Percentiles rank a stretch among this genome's conserved stretches.
These are phyloP conservation scores for Neelides folsomi DNA, from an alignment of 2,888 invertebrate species.

Conservation along the genomic window DNA sequence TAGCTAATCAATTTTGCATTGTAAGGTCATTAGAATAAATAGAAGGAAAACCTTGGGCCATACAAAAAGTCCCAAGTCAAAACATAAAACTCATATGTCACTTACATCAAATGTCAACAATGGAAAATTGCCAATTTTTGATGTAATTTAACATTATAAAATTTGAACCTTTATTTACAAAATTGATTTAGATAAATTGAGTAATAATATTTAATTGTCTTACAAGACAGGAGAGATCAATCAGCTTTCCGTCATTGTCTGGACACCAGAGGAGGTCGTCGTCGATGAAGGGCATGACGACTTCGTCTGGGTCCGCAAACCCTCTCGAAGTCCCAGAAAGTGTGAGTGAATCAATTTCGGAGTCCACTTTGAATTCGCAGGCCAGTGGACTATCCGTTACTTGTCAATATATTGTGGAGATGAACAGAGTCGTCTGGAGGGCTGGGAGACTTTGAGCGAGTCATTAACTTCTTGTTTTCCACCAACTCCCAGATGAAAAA, in stretches of 20 bases:
- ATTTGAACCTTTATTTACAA: too few relatives aligned
- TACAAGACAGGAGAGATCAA: constrained; percentile 79
- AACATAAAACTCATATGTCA: too few relatives aligned
- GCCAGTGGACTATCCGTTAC: not conserved
- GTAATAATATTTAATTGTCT: too few relatives aligned
- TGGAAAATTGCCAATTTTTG: too few relatives aligned
- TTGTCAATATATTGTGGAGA: not conserved
- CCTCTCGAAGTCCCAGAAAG: constrained; percentile 27
- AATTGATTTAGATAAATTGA: too few relatives aligned
- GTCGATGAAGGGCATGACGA: constrained; percentile 88
- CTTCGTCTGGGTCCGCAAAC: constrained; percentile 42
- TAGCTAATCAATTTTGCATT: too few relatives aligned
- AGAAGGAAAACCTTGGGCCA: too few relatives aligned
- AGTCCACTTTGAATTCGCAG: constrained; percentile 10
- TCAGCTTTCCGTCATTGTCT: constrained; percentile 88
- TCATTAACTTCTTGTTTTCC: constrained; percentile 6
- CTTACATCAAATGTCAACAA: too few relatives aligned
- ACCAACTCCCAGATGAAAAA: constrained; percentile 3
- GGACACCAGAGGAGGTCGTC: constrained; percentile 89
- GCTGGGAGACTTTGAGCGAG: constrained; percentile 4
- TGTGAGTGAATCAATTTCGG: constrained; percentile 24
- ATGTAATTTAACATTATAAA: too few relatives aligned
- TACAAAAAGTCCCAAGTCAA: too few relatives aligned
- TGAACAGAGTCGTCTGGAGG: not conserved
- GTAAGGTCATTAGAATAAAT: too few relatives aligned